Evolutionary conservation across 1,140 invertebrate species (phyloP).

Genomic region (Cyclina sinensis): DNA sequence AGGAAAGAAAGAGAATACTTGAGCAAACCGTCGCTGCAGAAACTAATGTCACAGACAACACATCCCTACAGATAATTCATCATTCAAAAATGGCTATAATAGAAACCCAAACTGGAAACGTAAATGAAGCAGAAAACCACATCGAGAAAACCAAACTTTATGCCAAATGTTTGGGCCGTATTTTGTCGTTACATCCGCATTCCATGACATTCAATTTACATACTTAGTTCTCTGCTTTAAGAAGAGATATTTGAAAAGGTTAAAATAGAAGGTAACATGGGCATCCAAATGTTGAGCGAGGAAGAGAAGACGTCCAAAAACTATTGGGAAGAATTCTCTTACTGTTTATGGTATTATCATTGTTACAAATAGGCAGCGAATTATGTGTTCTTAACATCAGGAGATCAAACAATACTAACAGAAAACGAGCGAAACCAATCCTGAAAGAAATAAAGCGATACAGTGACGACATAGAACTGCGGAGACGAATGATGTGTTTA

Average conservation of each 20-base stretch:
- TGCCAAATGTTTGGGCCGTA: background rate
- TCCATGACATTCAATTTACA: slow-evolving; percentile 28
- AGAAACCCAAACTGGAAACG: slow-evolving; percentile 1
- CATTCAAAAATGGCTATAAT: slow-evolving; percentile 42
- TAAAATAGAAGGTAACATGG: background rate
- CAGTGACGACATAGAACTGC: background rate
- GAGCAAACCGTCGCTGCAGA: background rate
- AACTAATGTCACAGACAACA: background rate
- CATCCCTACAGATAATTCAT: slow-evolving; percentile 7
- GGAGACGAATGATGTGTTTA: slow-evolving; percentile 28
- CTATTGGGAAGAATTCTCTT: slow-evolving; percentile 13
- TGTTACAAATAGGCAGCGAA: background rate
- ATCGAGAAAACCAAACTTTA: background rate
- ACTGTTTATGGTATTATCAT: background rate
- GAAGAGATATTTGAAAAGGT: background rate
- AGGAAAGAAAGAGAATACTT: background rate
- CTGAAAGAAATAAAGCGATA: slow-evolving; percentile 31
- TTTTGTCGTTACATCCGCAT: slow-evolving; percentile 1
- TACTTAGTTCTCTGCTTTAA: background rate
- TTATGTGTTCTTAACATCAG: background rate
- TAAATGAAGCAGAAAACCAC: background rate
- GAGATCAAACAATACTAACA: background rate
- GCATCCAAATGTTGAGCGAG: background rate
- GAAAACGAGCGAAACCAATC: background rate
- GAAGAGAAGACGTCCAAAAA: slow-evolving; percentile 28